These are phyloP conservation scores for Sphinx pinastri DNA, from an alignment of 2,888 invertebrate genomes.

Conservation along the genomic window DNA sequence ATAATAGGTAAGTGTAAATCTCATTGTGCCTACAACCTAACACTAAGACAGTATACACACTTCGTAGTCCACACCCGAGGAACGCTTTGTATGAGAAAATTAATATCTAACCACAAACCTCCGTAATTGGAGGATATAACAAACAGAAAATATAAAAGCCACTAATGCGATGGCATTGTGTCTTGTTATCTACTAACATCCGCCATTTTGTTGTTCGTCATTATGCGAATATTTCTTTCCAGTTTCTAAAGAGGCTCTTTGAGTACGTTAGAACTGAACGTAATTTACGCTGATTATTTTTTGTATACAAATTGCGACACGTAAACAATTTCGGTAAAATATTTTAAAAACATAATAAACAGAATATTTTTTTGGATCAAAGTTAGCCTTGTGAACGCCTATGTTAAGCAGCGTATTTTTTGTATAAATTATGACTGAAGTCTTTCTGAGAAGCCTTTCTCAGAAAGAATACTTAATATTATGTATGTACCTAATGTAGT, in stretches of 20 bases:
- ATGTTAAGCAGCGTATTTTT: too few species aligned
- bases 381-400: too few species aligned
- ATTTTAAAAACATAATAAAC: too few species aligned
- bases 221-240: not conserved
- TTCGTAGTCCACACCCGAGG: constrained; percentile 7
- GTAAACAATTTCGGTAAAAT: too few species aligned
- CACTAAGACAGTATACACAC: constrained; percentile 9
- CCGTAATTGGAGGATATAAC: constrained; percentile 30
- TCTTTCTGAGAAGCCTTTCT: too few species aligned
- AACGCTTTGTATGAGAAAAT: constrained; percentile 27
- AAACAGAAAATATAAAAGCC: constrained; percentile 24
- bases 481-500: too few species aligned
- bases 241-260: not conserved
- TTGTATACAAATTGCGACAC: too few species aligned
- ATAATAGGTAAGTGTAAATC: not conserved
- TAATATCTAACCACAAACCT: constrained; percentile 27
- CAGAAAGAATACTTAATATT: too few species aligned
- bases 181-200: constrained; percentile 16
- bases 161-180: constrained; percentile 24
- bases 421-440: too few species aligned
- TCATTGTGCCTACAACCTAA: constrained; percentile 18
- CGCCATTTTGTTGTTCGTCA: constrained; percentile 8
- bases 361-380: too few species aligned
- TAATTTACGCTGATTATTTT: too few species aligned
- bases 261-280: too few species aligned